Evolutionary conservation across 2,797 vertebrate species (phyloP), one percentile per base, ranked within the genome.

Genomic region (Rhinella marina): DNA sequence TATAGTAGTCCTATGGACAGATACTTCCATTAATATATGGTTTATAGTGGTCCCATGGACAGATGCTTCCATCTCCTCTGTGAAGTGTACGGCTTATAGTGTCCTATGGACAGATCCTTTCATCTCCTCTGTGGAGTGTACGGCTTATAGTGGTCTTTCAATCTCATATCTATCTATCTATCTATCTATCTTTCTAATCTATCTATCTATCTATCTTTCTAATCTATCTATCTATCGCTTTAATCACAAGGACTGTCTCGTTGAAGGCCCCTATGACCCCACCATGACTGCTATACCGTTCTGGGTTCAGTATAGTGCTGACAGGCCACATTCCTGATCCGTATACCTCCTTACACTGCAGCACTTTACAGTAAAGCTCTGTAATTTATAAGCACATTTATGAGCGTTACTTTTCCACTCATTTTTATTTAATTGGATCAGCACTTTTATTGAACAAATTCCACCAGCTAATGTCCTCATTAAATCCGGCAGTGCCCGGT

Each of bases 401-500:
- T 79, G 81, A 83, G 81, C 72, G 56, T 88, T 88, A 78, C 86
- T 77, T 88, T 85, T 88, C 81, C 86, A 87, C 85, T 87, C 66
- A 62, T 87, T 81, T 87, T 48, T 64, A 68, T 88, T 68, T 78
- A 88, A 88, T 83, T 78, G 86, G 81, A 88, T 88, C 81, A 84
- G 86, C 50, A 56, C 29, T 79, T 88, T 88, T 88, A 88, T 84
- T 84, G 86, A 84, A 88, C 73, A 78, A 70, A 88, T 88, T 88
- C 86, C 81, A 59, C 75, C 79, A 4, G 73, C 86, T 88, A 88
- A 88, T 88, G 84, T 77, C 11, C 86, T 88, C 81, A 77, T 88
- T 83, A 88, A 88, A 66, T 68, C 52, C 61, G 19, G 72, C 72
- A 59, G 48, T 81, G 56, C 19, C 2, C 78, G 57, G 86, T 76